Conservation (phyloP, 1,140 invertebrate genomes). For the Pinna nobilis region DNA sequence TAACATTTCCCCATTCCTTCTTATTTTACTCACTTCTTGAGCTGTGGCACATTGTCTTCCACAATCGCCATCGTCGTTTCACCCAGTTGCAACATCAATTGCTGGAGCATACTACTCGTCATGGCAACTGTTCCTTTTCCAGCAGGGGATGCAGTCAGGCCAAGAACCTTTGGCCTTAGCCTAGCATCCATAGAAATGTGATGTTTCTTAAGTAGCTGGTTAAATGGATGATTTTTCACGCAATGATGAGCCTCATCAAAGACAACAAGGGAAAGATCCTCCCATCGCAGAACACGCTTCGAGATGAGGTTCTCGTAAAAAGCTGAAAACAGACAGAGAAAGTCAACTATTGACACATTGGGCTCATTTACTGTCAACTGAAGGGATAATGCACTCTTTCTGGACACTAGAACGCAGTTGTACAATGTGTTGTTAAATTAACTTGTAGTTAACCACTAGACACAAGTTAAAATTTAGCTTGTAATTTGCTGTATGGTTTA, state of each 20-base stretch:
- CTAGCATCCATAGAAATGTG: slow-evolving; percentile 18
- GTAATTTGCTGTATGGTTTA: too few species aligned
- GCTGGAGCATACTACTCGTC: slow-evolving; percentile 56
- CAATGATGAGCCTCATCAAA: slow-evolving; percentile 72
- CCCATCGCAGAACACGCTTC: slow-evolving; percentile 57
- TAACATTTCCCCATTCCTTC: too few species aligned
- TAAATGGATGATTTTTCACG: slow-evolving; percentile 65
- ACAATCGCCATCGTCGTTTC: slow-evolving; percentile 55
- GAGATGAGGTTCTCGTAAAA: slow-evolving; percentile 63
- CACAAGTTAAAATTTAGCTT: too few species aligned
- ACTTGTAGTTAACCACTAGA: too few species aligned
- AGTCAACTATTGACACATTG: not conserved
- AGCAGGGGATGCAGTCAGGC: slow-evolving; percentile 70
- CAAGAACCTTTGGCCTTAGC: slow-evolving; percentile 54
- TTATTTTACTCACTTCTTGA: slow-evolving; percentile 5
- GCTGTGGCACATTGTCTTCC: slow-evolving; percentile 33
- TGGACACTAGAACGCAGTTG: too few species aligned
- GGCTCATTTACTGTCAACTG: not conserved
- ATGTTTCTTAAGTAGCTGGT: slow-evolving; percentile 45
- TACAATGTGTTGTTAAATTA: too few species aligned
- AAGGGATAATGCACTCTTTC: too few species aligned
- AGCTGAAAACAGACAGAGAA: slow-evolving; percentile 49
- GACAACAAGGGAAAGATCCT: slow-evolving; percentile 64
- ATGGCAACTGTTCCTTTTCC: slow-evolving; percentile 54
- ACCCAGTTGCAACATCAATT: slow-evolving; percentile 58